Conservation (phyloP, 2,113 vertebrate species). For the Sialia sialis region DNA sequence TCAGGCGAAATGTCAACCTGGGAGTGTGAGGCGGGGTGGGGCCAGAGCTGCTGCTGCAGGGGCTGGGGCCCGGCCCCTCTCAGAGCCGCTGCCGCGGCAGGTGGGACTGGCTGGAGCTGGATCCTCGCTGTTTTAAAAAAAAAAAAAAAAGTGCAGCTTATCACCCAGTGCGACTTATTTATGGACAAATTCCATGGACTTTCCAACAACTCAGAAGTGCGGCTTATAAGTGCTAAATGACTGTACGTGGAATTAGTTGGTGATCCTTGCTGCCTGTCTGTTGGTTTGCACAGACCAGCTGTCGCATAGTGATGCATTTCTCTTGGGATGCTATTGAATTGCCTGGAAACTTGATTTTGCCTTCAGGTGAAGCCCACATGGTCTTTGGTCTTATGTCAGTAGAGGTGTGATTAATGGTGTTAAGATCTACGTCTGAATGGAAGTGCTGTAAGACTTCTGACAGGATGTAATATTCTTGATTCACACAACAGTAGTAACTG, state of each 20-base stretch:
- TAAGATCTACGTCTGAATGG: background rate
- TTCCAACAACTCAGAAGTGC: no score
- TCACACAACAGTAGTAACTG: background rate
- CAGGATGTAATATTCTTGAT: background rate
- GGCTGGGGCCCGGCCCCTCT: no score
- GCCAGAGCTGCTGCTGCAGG: no score
- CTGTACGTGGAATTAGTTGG: background rate
- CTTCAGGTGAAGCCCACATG: background rate
- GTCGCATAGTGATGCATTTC: fast-evolving
- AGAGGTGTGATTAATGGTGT: background rate
- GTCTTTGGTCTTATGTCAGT: background rate
- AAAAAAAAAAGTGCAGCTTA: no score
- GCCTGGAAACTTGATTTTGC: background rate
- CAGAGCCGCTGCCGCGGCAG: no score
- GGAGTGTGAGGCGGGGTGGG: no score
- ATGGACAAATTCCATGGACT: no score
- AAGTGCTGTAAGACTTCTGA: background rate
- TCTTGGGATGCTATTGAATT: background rate
- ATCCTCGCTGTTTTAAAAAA: no score
- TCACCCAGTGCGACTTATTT: no score
- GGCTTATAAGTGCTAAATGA: no score
- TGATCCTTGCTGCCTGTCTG: background rate
- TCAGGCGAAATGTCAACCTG: no score
- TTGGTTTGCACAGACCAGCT: background rate
- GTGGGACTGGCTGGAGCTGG: no score